Evolutionary conservation across 2,888 invertebrate genomes (phyloP), one percentile per base, ranked within the genome.

Genomic region (Idaea dimidiata): DNA sequence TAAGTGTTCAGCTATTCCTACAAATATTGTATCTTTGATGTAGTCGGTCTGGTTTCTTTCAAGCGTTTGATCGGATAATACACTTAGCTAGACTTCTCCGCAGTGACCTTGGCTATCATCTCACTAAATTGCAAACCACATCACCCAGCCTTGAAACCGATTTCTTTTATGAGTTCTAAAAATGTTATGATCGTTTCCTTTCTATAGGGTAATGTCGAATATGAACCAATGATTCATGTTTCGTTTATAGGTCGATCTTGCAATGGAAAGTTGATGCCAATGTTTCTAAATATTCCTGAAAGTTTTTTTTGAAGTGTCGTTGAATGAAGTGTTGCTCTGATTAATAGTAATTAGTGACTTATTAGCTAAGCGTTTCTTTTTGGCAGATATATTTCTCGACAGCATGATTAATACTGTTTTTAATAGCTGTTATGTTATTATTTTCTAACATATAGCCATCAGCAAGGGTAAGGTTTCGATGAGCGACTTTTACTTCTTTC

Each of bases 181-280:
- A 81, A 82, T 79, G 74, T 71, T 81, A 86, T 84, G 75, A 86
- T 87, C 76, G 73, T 86, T 81, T 84, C 84, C 84, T 82, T 73
- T 81, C 73, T 79, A 82, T 82, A 75, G 84, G 80, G 79, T 65
- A 33, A 33, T 5, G 33, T 33, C 33, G 66, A 58, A 66, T 72
- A 74, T 84, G 83, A 86, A 71, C 84, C 81, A 83, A 70, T 70
- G 16, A 54, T 58, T 17, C 32, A 33, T n/a, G 14, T 31, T 3
- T 14, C 24, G 24, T 24, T n/a, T 24, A 24, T 24, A 24, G 3
- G 5, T 33, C 33, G 33, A 2, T 33, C 5, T 10, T 33, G 33
- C 33, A 33, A 1, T 7, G 33, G 33, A 33, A 33, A 6, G 33
- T 33, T 33, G 33, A 33, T 2, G 33, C 33, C 33, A 33, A 33